Base-by-base conservation (phyloP, 2,113 vertebrate species). In the Toxotes jaculatrix region DNA sequence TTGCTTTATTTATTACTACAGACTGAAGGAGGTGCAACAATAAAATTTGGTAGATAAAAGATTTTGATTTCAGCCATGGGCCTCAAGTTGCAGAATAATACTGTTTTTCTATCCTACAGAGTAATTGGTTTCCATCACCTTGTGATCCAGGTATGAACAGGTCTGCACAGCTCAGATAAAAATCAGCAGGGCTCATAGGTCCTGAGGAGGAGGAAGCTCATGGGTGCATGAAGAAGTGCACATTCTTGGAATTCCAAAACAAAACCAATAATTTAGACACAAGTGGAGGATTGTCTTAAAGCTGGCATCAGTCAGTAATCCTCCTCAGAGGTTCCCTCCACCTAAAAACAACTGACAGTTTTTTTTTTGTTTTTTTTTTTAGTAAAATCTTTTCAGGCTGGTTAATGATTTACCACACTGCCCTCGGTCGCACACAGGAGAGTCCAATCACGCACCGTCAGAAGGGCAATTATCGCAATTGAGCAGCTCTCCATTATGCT, bases 401-500 rank as follows among this genome's bases (percentile, higher is more conserved):
- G 5, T 27, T 68, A 13, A 53, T 67, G 27, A 45, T 53, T 43
- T 53, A 13, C 8, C 13, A 4, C 34, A 62, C 6, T 10, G 11
- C 7, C 32, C 31, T 12, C 2, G 1, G 57, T 77, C 66, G 43
- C 34, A 45, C 3, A 13, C 2, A 23, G 21, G 45, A 19, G 23
- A 67, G 56, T 40, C 27, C 16, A 40, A 62, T 72, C 67, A 77
- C 60, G 62, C 74, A 8, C n/a, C 14, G 14, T n/a, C 12, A 32
- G 36, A 67, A 49, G 47, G 49, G 73, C 59, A 77, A 66, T 84
- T 79, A 76, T 76, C 49, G 38, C 64, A 51, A 47, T 71, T 67
- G 19, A 76, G 60, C 43, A 62, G 60, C 43, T 69, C 34, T 42
- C 13, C n/a, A 27, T 82, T 71, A 34, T 70, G 40, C 60, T 23